Base-by-base conservation (phyloP, 2,797 vertebrate species). In the Sebastes wilsoni region DNA sequence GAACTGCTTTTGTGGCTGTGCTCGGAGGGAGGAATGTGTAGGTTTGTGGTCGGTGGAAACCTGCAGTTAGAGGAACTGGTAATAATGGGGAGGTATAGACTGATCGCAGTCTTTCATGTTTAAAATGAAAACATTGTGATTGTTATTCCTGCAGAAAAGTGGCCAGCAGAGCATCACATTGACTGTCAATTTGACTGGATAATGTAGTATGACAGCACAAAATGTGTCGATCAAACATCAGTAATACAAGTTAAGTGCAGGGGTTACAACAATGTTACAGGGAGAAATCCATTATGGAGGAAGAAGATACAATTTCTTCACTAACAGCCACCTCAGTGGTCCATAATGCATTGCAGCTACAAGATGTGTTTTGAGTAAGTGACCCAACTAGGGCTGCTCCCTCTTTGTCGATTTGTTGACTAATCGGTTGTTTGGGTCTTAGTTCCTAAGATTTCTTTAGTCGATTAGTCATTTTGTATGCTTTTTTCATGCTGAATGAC, bases 1-100 rank as follows among this genome's bases (percentile, higher is more conserved):
- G 86, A 90, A 66, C 75, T 80, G 85, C 79, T 82, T 92, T 89
- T 92, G 91, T 84, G 92, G 92, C 82, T 73, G 60, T 22, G 67
- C 80, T 88, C 28, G 2, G 49, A 65, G 66, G 70, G 67, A 89
- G 82, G 88, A 87, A 89, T 91, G 91, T 92, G 84, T 88, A 92
- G 75, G 83, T 90, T 89, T 92, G 89, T 72, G 92, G 87, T 79
- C 20, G 25, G 64, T 86, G 74, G 83, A 89, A 90, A 82, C 87
- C 88, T 83, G 58, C 77, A 87, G 83, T 76, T 73, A 71, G 69
- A 84, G 79, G 80, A 88, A 86, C 88, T 75, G 69, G 84, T 86
- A 66, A 56, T 75, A 86, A 72, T 80, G 87, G 76, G 46, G 79
- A 79, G 30, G 42, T 89, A 88, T 84, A 70, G 79, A 83, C 77